Evolutionary conservation across 2,113 vertebrate species (phyloP).

Genomic region (Etheostoma cragini): DNA sequence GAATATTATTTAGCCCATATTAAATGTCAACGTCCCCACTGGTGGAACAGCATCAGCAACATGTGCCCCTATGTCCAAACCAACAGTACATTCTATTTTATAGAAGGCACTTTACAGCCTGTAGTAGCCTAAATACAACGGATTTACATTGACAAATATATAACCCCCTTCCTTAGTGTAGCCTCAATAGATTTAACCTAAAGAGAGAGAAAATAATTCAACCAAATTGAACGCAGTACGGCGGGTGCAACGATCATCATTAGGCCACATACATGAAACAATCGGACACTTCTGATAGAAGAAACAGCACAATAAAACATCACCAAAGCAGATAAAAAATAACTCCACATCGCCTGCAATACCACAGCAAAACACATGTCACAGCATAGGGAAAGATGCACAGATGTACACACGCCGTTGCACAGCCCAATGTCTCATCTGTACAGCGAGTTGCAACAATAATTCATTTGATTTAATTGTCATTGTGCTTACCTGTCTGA

Average conservation of each 20-base stretch:
- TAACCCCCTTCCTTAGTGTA: background rate
- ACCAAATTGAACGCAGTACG: no score
- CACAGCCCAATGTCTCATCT: background rate
- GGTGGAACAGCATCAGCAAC: background rate
- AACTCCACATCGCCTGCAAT: background rate
- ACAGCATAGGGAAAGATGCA: background rate
- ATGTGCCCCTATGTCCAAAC: background rate
- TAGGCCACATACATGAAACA: background rate
- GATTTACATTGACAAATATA: background rate
- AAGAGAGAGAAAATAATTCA: background rate
- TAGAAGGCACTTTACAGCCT: background rate
- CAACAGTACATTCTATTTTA: background rate
- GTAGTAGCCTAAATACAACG: background rate
- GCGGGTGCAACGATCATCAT: background rate
- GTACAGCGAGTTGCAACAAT: background rate
- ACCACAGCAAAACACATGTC: background rate
- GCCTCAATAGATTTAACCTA: background rate
- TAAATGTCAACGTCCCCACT: background rate
- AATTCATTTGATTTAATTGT: background rate
- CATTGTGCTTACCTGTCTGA: background rate
- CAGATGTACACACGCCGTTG: background rate
- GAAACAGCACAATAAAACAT: background rate
- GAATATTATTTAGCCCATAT: background rate
- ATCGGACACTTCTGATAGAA: background rate
- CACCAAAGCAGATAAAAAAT: background rate